phyloP scores from a whole-genome alignment of 2,113 vertebrate genomes.

The Aptenodytes forsteri region DNA sequence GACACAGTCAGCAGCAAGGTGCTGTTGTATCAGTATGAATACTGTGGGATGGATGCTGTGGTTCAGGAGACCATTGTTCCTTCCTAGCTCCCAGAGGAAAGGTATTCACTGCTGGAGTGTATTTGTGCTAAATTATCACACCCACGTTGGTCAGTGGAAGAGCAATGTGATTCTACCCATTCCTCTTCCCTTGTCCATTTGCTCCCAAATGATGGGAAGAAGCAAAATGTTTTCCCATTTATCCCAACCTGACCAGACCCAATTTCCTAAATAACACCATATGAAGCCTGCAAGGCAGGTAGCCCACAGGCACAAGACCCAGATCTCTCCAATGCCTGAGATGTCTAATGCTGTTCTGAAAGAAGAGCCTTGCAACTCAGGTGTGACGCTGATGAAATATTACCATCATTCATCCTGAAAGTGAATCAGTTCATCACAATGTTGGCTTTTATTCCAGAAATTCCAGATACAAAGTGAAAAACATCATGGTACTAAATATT shows the following conservation, averaged over 20 bases:
- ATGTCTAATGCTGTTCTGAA: neutral
- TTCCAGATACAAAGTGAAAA: constrained; percentile 3
- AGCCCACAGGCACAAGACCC: neutral
- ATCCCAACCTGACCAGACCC: neutral
- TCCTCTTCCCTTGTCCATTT: neutral
- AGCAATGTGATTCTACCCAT: neutral
- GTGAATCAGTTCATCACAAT: neutral
- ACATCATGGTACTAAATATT: neutral
- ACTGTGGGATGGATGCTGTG: neutral
- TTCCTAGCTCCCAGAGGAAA: neutral
- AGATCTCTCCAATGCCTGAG: neutral
- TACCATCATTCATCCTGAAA: neutral
- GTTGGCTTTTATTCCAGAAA: neutral
- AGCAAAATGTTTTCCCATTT: neutral
- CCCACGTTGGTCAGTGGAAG: neutral
- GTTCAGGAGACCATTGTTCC: neutral
- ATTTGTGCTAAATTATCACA: neutral
- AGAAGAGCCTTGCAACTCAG: neutral
- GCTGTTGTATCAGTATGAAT: neutral
- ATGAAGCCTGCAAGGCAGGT: neutral
- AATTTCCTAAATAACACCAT: neutral
- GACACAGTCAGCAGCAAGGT: neutral
- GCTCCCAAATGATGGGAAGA: neutral
- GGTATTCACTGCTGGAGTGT: neutral
- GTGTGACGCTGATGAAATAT: neutral